These are phyloP conservation scores for Hydrocynus forskahlii DNA, from an alignment of 2,797 vertebrate species.

Conservation along the genomic window DNA sequence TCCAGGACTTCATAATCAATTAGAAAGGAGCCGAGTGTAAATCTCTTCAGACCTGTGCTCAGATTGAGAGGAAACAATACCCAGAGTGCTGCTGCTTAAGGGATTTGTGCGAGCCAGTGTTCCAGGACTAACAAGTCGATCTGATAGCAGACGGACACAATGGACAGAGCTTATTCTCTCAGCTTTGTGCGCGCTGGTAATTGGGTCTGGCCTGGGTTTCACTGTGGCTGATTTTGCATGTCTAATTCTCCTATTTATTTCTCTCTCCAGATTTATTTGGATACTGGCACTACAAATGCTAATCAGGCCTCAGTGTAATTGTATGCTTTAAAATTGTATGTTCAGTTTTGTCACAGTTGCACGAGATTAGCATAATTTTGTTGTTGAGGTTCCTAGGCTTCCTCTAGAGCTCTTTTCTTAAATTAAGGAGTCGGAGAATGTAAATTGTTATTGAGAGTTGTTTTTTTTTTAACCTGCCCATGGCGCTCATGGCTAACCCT, in stretches of 20 bases:
- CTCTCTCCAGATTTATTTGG: constrained; percentile 35
- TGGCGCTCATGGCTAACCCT: constrained; percentile 54
- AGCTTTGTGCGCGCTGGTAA: constrained; percentile 24
- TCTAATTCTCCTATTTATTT: constrained; percentile 42
- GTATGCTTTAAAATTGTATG: constrained; percentile 32
- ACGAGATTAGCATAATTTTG: constrained; percentile 10
- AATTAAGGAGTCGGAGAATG: not conserved
- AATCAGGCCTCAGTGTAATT: constrained; percentile 34
- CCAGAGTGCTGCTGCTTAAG: constrained; percentile 9
- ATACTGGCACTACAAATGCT: constrained; percentile 8
- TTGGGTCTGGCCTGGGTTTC: constrained; percentile 1
- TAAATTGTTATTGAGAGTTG: constrained; percentile 21
- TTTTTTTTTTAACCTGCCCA: constrained; percentile 23
- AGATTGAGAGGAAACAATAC: not conserved
- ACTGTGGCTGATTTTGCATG: constrained; percentile 7
- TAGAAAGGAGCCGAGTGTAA: constrained; percentile 4
- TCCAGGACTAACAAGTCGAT: constrained; percentile 32
- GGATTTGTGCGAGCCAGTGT: constrained; percentile 1
- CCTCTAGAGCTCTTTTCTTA: not conserved
- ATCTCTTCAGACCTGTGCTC: constrained; percentile 25
- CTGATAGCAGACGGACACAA: constrained; percentile 16
- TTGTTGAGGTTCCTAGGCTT: not conserved
- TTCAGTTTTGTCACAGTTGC: constrained; percentile 23
- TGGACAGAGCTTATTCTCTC: constrained; percentile 8
- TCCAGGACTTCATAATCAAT: constrained; percentile 13